A percentile compares a stretch with the other conserved stretches of the same genome.
These are phyloP conservation scores for Pogonophryne albipinna DNA, from an alignment of 2,797 vertebrate genomes.

Conservation along the genomic window DNA sequence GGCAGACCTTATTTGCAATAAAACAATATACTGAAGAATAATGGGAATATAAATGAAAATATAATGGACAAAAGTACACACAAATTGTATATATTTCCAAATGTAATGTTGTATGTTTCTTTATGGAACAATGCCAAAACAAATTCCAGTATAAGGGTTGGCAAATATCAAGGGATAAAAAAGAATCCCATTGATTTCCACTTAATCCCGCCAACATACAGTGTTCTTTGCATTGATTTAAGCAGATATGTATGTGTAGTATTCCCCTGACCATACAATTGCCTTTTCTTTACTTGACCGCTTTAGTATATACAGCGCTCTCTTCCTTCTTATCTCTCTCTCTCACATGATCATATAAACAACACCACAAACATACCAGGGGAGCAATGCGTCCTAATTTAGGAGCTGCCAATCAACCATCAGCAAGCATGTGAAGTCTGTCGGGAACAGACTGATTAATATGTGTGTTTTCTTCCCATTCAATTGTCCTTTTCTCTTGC, in stretches of 20 bases:
- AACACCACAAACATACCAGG: conserved; percentile 37
- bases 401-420: conserved; percentile 60
- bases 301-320: not conserved
- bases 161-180: not conserved
- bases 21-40: conserved; percentile 4
- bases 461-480: conserved; percentile 47
- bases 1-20: not conserved
- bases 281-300: not conserved
- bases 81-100: not conserved
- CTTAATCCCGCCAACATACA: not conserved
- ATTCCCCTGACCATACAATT: conserved; percentile 13
- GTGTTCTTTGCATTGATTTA: not conserved
- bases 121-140: not conserved
- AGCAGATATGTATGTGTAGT: not conserved
- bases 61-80: not conserved
- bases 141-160: not conserved
- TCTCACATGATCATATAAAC: not conserved
- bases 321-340: not conserved
- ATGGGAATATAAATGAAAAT: not conserved
- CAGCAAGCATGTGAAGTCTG: conserved; percentile 24
- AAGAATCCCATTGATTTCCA: not conserved
- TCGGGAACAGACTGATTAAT: conserved; percentile 59
- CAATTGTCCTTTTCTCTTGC: not conserved
- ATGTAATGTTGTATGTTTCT: not conserved
- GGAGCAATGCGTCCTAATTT: conserved; percentile 43